A percentile compares a stretch with the other conserved stretches of the same genome.
Evolutionary conservation across 2,888 invertebrate species (phyloP).

Genomic region (Bimastos eiseni): DNA sequence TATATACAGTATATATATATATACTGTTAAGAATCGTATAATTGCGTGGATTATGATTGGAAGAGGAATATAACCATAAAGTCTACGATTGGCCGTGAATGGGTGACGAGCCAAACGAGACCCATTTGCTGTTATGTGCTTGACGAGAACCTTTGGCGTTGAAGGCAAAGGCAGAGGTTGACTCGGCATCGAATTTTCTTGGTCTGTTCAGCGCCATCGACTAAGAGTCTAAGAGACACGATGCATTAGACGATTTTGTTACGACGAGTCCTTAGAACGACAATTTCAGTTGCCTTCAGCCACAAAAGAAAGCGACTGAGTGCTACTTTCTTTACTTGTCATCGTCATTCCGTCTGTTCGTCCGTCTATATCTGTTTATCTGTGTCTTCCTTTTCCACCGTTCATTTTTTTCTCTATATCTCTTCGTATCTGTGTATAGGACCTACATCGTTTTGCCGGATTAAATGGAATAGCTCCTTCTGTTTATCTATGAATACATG

Average conservation of each 20-base stretch:
- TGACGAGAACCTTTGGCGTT: background rate
- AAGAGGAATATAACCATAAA: background rate
- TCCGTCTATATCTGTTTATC: no score
- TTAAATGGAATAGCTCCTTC: background rate
- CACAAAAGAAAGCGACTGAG: background rate
- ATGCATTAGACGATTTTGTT: background rate
- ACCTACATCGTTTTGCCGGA: background rate
- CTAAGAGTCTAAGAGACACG: background rate
- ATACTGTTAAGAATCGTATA: background rate
- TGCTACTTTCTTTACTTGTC: background rate
- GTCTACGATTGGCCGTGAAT: background rate
- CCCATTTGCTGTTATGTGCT: background rate
- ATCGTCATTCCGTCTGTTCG: background rate
- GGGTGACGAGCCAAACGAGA: background rate
- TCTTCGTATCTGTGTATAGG: background rate
- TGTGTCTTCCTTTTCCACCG: background rate
- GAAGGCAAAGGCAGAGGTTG: background rate
- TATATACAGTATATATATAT: background rate
- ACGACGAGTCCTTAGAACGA: background rate
- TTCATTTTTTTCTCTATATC: background rate
- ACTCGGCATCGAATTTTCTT: background rate
- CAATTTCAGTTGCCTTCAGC: background rate
- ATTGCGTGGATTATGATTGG: background rate
- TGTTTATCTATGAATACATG: background rate
- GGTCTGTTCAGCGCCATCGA: background rate